phyloP scores from a whole-genome alignment of 2,888 invertebrate genomes.

The Nomada ferruginata region DNA sequence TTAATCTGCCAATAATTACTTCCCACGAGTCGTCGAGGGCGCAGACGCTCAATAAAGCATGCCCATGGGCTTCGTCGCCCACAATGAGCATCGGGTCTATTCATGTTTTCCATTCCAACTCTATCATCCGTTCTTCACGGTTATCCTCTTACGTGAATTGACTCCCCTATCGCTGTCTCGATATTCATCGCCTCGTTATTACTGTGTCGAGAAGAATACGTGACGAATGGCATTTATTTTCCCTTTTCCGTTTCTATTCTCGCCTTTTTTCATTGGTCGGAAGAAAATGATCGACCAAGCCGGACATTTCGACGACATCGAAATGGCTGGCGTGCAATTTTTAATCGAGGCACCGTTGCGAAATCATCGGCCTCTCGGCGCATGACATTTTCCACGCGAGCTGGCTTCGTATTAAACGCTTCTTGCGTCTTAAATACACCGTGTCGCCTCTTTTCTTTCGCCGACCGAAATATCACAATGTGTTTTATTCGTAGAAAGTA shows the following conservation, averaged over 20 bases:
- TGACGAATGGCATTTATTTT: too few species aligned
- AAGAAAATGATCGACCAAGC: neutral
- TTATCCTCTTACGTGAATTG: constrained; percentile 13
- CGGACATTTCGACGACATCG: neutral
- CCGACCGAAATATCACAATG: constrained; percentile 25
- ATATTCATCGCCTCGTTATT: neutral
- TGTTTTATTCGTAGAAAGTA: constrained; percentile 57
- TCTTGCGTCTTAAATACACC: constrained; percentile 60
- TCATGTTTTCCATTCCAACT: constrained; percentile 20
- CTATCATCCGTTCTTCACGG: constrained; percentile 7
- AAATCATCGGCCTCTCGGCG: constrained; percentile 8
- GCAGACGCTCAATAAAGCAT: constrained; percentile 42
- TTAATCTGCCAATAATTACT: constrained; percentile 64
- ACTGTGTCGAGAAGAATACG: neutral
- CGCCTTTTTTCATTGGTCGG: too few species aligned
- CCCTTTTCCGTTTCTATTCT: too few species aligned
- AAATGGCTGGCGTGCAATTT: neutral
- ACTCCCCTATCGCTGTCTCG: neutral
- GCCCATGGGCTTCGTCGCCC: constrained; percentile 10
- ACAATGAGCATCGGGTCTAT: constrained; percentile 31
- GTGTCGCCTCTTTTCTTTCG: constrained; percentile 40
- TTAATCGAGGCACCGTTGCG: neutral
- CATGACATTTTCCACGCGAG: constrained; percentile 34
- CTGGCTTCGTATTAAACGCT: constrained; percentile 42
- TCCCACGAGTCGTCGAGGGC: constrained; percentile 39